phyloP scores from a whole-genome alignment of 2,113 vertebrate species.

The Synchiropus splendidus region DNA sequence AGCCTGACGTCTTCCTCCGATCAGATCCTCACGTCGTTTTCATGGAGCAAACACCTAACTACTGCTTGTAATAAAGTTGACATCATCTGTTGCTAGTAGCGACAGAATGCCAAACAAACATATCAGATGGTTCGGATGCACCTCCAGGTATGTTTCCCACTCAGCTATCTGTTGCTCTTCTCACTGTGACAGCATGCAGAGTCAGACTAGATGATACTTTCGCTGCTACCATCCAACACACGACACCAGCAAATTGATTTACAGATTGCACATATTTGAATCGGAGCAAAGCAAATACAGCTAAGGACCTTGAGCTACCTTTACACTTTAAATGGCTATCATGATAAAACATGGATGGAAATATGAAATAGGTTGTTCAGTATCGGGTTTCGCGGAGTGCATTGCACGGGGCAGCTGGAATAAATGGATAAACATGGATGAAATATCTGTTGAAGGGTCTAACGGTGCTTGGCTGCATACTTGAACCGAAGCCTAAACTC shows the following conservation, averaged over 20 bases:
- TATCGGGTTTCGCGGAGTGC: too few relatives aligned
- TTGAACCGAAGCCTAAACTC: slow-evolving; percentile 24
- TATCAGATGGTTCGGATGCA: slow-evolving; percentile 54
- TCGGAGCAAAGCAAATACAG: neutral
- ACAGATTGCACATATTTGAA: slow-evolving; percentile 1
- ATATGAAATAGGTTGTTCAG: too few relatives aligned
- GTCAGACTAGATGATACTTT: slow-evolving; percentile 28
- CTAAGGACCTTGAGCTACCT: too few relatives aligned
- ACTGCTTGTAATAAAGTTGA: slow-evolving; percentile 20
- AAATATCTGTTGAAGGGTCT: slow-evolving; percentile 5
- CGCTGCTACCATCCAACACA: slow-evolving; percentile 23
- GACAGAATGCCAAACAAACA: slow-evolving; percentile 55
- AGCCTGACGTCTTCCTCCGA: slow-evolving; percentile 19
- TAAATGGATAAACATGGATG: neutral
- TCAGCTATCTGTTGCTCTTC: slow-evolving; percentile 47
- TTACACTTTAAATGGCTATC: too few relatives aligned
- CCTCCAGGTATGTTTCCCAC: slow-evolving; percentile 44
- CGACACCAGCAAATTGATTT: slow-evolving; percentile 8
- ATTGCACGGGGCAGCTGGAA: neutral
- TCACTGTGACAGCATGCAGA: slow-evolving; percentile 31
- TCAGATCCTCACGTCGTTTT: slow-evolving; percentile 20
- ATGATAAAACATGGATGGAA: too few relatives aligned
- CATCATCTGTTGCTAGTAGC: slow-evolving; percentile 48
- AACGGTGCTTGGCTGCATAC: slow-evolving; percentile 5
- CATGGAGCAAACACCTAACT: slow-evolving; percentile 18